Percentiles rank a stretch among this genome's conserved stretches.
These are phyloP conservation scores for Spheniscus mendiculus DNA, from an alignment of 2,113 vertebrate species.

Conservation along the genomic window DNA sequence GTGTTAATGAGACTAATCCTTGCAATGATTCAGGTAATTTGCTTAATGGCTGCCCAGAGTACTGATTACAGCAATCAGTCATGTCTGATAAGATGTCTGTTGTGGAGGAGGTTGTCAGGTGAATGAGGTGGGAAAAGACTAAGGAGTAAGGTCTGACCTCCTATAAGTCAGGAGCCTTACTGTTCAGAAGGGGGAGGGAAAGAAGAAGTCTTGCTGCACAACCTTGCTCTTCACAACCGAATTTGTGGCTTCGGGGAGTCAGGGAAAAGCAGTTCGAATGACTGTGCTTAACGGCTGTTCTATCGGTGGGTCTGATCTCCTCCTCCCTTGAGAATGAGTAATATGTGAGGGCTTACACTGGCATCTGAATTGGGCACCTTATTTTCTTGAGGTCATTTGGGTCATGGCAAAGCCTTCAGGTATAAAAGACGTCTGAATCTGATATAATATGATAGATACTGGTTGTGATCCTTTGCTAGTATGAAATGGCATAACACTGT, in stretches of 20 bases:
- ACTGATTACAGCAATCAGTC: constrained; percentile 99
- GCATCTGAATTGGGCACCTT: fast-evolving
- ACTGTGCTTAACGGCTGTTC: background rate
- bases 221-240: background rate
- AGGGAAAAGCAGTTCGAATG: background rate
- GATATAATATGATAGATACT: background rate
- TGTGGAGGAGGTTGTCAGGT: constrained; percentile 84
- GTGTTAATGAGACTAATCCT: constrained; percentile 99
- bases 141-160: constrained; percentile 72
- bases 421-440: background rate
- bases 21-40: constrained; percentile 99
- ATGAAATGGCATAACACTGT: background rate
- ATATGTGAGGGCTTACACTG: fast-evolving
- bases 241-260: background rate
- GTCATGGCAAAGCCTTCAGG: background rate
- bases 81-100: constrained; percentile 98
- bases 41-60: constrained; percentile 99
- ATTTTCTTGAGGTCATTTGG: background rate
- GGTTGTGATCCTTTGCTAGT: background rate
- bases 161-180: background rate
- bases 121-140: constrained; percentile 79
- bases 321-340: background rate
- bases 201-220: background rate
- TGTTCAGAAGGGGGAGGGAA: background rate
- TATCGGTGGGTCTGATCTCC: background rate